A percentile compares a stretch with the other conserved stretches of the same genome.
Evolutionary conservation across 1,140 invertebrate genomes (phyloP).

Genomic region (Heliconius nattereri): DNA sequence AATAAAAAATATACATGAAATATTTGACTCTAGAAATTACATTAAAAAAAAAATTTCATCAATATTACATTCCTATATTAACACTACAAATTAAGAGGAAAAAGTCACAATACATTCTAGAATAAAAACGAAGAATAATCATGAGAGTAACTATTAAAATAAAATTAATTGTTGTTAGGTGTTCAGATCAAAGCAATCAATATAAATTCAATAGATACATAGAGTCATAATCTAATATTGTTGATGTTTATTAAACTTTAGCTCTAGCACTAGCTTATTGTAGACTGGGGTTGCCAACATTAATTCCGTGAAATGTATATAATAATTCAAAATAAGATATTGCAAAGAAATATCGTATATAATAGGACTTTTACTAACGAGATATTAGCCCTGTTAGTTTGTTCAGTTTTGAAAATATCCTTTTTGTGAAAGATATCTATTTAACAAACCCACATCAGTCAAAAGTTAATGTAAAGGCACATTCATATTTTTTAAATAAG

Average conservation of each 20-base stretch:
- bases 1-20: neutral
- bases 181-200: conserved; percentile 1
- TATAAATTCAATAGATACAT: conserved; percentile 23
- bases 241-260: conserved; percentile 35
- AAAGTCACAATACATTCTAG: conserved; percentile 6
- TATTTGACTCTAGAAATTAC: neutral
- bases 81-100: conserved; percentile 1
- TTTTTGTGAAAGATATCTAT: no score
- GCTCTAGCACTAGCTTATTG: conserved; percentile 52
- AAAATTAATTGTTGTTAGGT: neutral
- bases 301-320: no score
- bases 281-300: conserved; percentile 15
- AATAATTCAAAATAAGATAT: no score
- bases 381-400: no score
- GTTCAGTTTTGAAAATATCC: no score
- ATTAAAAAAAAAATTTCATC: neutral
- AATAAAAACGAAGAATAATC: neutral
- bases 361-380: no score
- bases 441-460: no score
- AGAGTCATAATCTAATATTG: conserved; percentile 26
- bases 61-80: neutral
- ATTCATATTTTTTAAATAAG: no score
- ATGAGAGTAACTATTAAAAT: neutral
- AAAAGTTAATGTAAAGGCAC: no score
- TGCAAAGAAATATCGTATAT: no score